phyloP scores from a whole-genome alignment of 2,113 vertebrate species.

The Cyanoramphus novaezelandiae region DNA sequence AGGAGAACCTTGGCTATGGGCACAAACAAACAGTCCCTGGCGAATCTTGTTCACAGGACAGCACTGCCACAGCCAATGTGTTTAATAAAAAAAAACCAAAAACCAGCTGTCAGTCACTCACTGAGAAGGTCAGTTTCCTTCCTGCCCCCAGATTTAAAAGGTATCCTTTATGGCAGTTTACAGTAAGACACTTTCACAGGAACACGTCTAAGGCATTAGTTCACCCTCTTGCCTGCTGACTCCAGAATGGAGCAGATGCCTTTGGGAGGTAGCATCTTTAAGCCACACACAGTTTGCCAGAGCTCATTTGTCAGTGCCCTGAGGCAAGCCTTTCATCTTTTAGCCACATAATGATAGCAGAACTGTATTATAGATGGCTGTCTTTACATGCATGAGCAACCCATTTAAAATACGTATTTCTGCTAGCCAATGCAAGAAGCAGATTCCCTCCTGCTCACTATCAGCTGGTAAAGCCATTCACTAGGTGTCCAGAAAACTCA shows the following conservation, averaged over 20 bases:
- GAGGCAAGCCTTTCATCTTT: constrained; percentile 52
- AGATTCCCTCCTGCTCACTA: neutral
- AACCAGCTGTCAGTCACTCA: neutral
- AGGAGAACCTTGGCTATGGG: neutral
- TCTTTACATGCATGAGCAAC: constrained; percentile 41
- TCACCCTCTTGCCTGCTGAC: neutral
- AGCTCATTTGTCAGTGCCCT: constrained; percentile 39
- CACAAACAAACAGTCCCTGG: neutral
- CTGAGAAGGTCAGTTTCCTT: neutral
- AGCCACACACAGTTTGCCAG: neutral
- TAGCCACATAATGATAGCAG: neutral
- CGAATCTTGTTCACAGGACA: neutral
- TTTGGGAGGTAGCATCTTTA: neutral
- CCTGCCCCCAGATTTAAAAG: neutral
- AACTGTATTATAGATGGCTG: neutral
- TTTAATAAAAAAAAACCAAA: neutral
- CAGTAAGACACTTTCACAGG: neutral
- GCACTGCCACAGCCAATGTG: neutral
- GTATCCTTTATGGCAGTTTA: neutral
- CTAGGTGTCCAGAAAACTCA: neutral
- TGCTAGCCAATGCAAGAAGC: neutral
- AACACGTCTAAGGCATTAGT: neutral
- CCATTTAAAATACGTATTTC: neutral
- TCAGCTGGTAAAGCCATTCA: neutral
- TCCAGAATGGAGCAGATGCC: neutral